Percentiles rank a stretch among this genome's conserved stretches.
These are phyloP conservation scores for Jacana jacana DNA, from an alignment of 2,113 vertebrate genomes.

Conservation along the genomic window DNA sequence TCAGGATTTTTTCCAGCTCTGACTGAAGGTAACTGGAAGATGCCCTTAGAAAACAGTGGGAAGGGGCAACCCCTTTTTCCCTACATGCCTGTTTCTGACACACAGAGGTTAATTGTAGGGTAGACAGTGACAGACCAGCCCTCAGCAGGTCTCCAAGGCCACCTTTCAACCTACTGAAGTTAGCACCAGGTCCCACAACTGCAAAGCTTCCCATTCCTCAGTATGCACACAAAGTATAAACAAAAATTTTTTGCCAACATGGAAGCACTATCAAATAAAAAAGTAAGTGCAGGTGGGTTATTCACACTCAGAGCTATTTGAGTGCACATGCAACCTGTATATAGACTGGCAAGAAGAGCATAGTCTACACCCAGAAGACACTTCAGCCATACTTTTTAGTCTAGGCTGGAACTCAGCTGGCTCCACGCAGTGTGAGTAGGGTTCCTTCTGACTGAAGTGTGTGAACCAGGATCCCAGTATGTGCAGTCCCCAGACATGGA, in stretches of 20 bases:
- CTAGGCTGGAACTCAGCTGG: neutral
- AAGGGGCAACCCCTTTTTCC: neutral
- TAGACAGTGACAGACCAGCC: neutral
- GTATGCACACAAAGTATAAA: neutral
- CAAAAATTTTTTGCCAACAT: neutral
- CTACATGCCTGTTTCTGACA: neutral
- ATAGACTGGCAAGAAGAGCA: neutral
- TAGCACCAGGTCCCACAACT: accelerated
- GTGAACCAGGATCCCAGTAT: neutral
- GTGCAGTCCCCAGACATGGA: accelerated
- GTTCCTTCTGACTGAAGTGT: neutral
- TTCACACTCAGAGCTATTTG: neutral
- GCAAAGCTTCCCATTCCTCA: neutral
- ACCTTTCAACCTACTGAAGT: neutral
- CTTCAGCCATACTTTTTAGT: neutral
- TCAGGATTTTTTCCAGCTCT: neutral
- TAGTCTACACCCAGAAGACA: neutral
- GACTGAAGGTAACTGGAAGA: neutral
- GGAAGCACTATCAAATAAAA: neutral
- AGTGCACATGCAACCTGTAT: neutral
- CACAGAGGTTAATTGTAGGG: neutral
- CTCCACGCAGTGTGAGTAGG: accelerated
- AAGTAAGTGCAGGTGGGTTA: neutral
- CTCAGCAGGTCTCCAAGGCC: neutral
- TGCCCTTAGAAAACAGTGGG: neutral